Conservation (phyloP, 2,888 invertebrate species). For the Drosophila kuntzei region DNA sequence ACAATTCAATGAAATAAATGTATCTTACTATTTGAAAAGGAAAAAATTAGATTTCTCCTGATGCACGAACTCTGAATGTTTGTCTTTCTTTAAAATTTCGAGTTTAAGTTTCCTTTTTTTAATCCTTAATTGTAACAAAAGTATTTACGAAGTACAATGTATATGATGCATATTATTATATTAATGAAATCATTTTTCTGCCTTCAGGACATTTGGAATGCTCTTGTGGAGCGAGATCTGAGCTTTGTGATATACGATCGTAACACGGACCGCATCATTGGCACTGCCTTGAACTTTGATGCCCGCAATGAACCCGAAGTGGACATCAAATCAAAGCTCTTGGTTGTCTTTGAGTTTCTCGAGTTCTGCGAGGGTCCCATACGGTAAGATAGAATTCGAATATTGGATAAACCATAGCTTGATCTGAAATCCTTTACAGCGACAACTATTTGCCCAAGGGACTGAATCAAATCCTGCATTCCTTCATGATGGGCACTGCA, state of each 20-base stretch:
- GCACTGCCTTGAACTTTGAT: slow-evolving; percentile 93
- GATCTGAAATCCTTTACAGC: slow-evolving; percentile 77
- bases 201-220: slow-evolving; percentile 88
- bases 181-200: background rate
- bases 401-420: too few species aligned
- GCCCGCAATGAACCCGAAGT: slow-evolving; percentile 92
- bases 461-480: slow-evolving; percentile 90
- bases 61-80: too few species aligned
- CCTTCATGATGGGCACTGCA: slow-evolving; percentile 95
- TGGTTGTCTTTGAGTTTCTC: slow-evolving; percentile 91
- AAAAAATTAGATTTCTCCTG: too few species aligned
- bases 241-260: slow-evolving; percentile 89
- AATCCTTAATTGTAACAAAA: too few species aligned
- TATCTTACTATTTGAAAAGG: too few species aligned
- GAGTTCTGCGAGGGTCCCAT: slow-evolving; percentile 92
- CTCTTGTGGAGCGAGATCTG: slow-evolving; percentile 89
- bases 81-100: too few species aligned
- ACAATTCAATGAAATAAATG: too few species aligned
- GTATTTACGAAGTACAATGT: background rate
- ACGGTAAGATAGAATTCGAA: slow-evolving; percentile 85
- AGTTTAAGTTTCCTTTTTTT: too few species aligned
- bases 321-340: slow-evolving; percentile 88
- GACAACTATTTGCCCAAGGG: slow-evolving; percentile 88
- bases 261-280: slow-evolving; percentile 87
- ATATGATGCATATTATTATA: background rate